Conservation (phyloP, 2,113 vertebrate genomes). For the Catharus minimus region DNA sequence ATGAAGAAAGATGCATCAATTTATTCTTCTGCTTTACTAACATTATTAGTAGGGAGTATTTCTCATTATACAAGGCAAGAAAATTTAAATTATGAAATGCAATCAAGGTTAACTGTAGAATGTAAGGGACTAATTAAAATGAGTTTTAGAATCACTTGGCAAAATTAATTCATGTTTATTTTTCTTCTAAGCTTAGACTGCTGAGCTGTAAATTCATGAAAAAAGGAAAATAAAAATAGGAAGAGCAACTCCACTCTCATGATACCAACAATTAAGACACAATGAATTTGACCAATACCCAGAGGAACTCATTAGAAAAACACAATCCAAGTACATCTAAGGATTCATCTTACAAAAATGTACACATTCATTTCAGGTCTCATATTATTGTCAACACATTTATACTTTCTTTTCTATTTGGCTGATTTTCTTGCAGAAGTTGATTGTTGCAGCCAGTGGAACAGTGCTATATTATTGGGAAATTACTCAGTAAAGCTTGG, state of each 20-base stretch:
- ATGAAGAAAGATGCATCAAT: slow-evolving; percentile 12
- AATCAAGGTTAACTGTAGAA: slow-evolving; percentile 25
- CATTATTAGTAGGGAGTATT: slow-evolving; percentile 7
- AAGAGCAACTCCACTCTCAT: slow-evolving; percentile 12
- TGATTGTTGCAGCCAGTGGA: neutral
- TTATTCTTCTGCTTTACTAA: slow-evolving; percentile 25
- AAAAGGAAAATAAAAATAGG: slow-evolving; percentile 38
- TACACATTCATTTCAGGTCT: neutral
- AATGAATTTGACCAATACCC: slow-evolving; percentile 7
- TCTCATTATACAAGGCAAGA: slow-evolving; percentile 25
- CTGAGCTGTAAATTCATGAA: slow-evolving; percentile 39
- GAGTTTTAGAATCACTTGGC: slow-evolving; percentile 26
- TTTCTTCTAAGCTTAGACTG: slow-evolving; percentile 31
- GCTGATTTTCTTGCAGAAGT: neutral
- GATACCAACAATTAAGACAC: slow-evolving; percentile 10
- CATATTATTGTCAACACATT: neutral
- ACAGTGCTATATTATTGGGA: neutral
- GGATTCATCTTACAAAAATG: neutral
- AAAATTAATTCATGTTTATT: slow-evolving; percentile 54
- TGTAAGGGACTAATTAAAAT: slow-evolving; percentile 45
- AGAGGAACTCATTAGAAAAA: slow-evolving; percentile 43
- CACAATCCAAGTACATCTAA: neutral
- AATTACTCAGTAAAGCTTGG: slow-evolving; percentile 5
- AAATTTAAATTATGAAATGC: slow-evolving; percentile 34
- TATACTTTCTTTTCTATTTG: neutral